phyloP scores from a whole-genome alignment of 2,797 vertebrate species.

The Propithecus deckenii region DNA sequence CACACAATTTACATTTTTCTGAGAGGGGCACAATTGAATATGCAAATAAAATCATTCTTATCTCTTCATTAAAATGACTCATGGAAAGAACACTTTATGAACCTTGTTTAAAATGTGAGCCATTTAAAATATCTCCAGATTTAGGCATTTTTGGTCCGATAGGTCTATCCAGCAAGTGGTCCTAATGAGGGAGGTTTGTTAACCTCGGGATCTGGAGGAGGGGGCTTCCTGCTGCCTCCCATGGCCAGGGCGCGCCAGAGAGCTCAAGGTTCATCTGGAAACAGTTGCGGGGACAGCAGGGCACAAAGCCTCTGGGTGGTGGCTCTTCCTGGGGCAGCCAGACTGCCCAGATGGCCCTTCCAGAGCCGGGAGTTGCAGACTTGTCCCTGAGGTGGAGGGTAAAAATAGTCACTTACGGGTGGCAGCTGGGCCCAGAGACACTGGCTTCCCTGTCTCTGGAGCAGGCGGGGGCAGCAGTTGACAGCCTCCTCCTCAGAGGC shows the following conservation, averaged over 20 bases:
- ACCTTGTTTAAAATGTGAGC: neutral
- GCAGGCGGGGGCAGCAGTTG: neutral
- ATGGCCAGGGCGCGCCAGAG: neutral
- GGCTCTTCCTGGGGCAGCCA: constrained; percentile 14
- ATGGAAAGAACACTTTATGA: neutral
- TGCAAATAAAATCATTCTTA: neutral
- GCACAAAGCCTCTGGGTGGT: neutral
- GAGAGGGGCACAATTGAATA: neutral
- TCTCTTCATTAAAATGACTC: neutral
- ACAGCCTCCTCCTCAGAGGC: neutral
- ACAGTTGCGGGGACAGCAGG: neutral
- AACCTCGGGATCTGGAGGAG: neutral
- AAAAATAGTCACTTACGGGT: constrained; percentile 61
- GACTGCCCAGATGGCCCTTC: constrained; percentile 61
- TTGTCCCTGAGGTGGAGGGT: constrained; percentile 40
- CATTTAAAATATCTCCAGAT: constrained; percentile 9
- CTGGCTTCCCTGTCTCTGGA: neutral
- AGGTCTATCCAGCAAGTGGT: neutral
- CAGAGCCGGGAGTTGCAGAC: constrained; percentile 27
- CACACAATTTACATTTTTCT: neutral
- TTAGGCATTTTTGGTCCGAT: neutral
- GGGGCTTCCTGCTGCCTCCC: neutral
- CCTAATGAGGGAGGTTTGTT: neutral
- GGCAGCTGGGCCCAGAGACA: constrained; percentile 37
- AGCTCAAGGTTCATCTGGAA: neutral